Conservation (phyloP, 2,888 invertebrate genomes). For the Coenonympha arcania region DNA sequence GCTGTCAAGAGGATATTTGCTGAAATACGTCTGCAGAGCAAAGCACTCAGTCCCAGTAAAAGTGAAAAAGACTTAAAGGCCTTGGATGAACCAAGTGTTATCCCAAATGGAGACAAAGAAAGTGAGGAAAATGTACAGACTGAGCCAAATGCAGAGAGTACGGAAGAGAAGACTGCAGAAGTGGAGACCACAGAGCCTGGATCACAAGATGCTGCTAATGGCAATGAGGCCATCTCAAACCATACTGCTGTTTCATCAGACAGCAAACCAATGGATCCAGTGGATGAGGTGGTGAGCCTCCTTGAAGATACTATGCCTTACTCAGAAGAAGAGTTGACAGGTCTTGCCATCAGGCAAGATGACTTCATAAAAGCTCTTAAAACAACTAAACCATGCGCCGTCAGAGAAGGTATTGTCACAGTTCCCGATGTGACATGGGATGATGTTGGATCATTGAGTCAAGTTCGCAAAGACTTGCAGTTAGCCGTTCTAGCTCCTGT, state of each 20-base stretch:
- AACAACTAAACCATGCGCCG: slow-evolving; percentile 91
- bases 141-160: slow-evolving; percentile 24
- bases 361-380: slow-evolving; percentile 87
- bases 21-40: slow-evolving; percentile 40
- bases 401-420: slow-evolving; percentile 97
- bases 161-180: slow-evolving; percentile 31
- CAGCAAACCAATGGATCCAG: slow-evolving; percentile 35
- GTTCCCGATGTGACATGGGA: slow-evolving; percentile 98
- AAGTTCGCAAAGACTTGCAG: slow-evolving; percentile 91
- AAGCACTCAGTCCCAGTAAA: slow-evolving; percentile 20
- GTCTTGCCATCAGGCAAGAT: slow-evolving; percentile 79
- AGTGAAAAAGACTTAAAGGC: slow-evolving; percentile 33
- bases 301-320: slow-evolving; percentile 79
- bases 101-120: slow-evolving; percentile 61
- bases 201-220: slow-evolving; percentile 33
- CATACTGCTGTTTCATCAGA: slow-evolving; percentile 20
- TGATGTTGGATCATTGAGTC: slow-evolving; percentile 92
- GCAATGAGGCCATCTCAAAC: slow-evolving; percentile 22
- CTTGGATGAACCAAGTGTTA: slow-evolving; percentile 39
- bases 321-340: slow-evolving; percentile 74
- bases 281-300: slow-evolving; percentile 76
- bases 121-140: slow-evolving; percentile 35
- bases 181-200: slow-evolving; percentile 35
- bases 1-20: slow-evolving; percentile 81
- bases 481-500: slow-evolving; percentile 94